Evolutionary conservation across 37 sponge, comb jelly and placozoan genomes (phyloP), one percentile per base, ranked within the genome.

Genomic region (Haliclona indistincta): DNA sequence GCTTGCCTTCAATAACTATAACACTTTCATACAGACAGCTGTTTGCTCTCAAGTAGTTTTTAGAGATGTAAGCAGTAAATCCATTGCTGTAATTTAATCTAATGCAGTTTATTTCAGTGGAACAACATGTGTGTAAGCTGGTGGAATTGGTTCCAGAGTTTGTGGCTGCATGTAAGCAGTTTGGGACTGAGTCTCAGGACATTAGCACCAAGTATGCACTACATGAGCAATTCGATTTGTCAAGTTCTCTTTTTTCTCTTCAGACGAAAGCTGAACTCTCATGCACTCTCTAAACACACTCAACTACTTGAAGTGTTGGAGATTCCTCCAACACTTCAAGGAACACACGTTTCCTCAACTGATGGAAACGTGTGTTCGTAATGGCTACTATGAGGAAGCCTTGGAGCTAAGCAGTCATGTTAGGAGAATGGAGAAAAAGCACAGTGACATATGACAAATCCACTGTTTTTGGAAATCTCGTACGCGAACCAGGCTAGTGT

Each of bases 331-430:
- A n/a, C n/a, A n/a, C n/a, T n/a, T n/a, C n/a, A n/a, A n/a, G n/a
- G n/a, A n/a, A n/a, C n/a, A n/a, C n/a, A n/a, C n/a, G n/a, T n/a
- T n/a, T n/a, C n/a, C 49, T 17, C 49, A 47, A 47, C 79, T 95
- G 51, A 92, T 95, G 90, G 96, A 95, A 38, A 95, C 96, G 19
- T 95, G 93, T 75, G 96, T 95, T 2, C 80, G 96, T 6, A 95
- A 93, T 39, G 70, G 90, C 56, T 95, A 95, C 81, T 94, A 95
- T 73, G 96, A 95, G 78, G 96, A 95, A 67, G 96, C 96, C 13
- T 78, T 95, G 26, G 96, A 95, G 33, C 82, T 95, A 68, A 75
- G 56, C 44, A 65, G 80, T 22, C 81, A 89, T 64, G 96, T 95
- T 20, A 64, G 34, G 47, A 67, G 78, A 39, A 75, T 95, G 77